Conservation (phyloP, 2,888 invertebrate genomes). For the Octodonta nipae region DNA sequence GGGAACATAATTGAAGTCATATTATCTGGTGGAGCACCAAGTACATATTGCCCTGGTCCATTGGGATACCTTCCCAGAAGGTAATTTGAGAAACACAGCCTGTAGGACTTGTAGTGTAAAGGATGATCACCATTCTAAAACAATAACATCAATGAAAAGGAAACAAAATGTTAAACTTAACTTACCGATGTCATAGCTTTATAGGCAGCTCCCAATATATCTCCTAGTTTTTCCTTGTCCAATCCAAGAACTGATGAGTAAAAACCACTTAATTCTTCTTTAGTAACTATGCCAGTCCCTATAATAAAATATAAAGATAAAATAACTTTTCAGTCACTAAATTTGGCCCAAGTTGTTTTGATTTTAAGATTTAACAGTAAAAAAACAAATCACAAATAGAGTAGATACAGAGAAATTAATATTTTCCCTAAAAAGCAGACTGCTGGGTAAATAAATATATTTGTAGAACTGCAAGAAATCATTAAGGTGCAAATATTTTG, state of each 20-base stretch:
- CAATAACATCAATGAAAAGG: conserved; percentile 7
- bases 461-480: too few species aligned
- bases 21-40: conserved; percentile 47
- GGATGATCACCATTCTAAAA: conserved; percentile 55
- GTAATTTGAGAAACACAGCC: conserved; percentile 62
- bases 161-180: conserved; percentile 13
- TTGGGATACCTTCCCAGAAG: conserved; percentile 60
- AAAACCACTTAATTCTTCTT: conserved; percentile 52
- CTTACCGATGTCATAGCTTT: conserved; percentile 61
- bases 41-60: conserved; percentile 61
- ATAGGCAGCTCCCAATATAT: conserved; percentile 54
- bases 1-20: conserved; percentile 50
- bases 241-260: conserved; percentile 58
- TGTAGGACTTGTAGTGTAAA: conserved; percentile 53
- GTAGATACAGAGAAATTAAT: too few species aligned
- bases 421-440: too few species aligned
- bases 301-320: conserved; percentile 7
- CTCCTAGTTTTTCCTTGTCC: conserved; percentile 46
- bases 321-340: background rate
- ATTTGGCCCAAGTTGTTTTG: too few species aligned
- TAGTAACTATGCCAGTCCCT: conserved; percentile 54
- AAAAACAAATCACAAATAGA: too few species aligned
- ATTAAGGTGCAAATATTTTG: too few species aligned
- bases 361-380: too few species aligned
- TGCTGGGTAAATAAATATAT: too few species aligned